Evolutionary conservation across 1,140 invertebrate genomes (phyloP), one percentile per base, ranked within the genome.

Genomic region (Portunus trituberculatus): DNA sequence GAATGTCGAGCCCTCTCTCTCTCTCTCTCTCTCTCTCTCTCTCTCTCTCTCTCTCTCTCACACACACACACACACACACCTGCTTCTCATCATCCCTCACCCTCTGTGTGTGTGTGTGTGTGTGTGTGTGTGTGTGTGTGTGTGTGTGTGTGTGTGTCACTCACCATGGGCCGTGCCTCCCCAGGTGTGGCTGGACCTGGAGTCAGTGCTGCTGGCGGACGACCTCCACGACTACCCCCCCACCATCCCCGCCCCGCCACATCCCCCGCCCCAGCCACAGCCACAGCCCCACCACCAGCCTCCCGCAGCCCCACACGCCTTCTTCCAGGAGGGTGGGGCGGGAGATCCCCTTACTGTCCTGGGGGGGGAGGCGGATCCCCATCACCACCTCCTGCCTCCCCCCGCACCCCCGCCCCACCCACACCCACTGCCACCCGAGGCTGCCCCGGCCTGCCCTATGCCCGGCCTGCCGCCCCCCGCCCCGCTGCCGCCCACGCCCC

Each of bases 171-270:
- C 46, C 32, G 4, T 7, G 8, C 8, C n/a, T 76, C 59, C 59
- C 28, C 94, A 94, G 94, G 94, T 91, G 89, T 94, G 94, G 94
- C 25, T 94, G 94, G 94, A 94, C 89, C 76, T 94, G 32, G 94
- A 94, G 94, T 94, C 94, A 4, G 94, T 94, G 39, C 76, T 94
- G n/a, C 89, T 94, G 28, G 89, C 67, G 6, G 45, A 83, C 31
- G 52, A 83, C 10, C 82, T 91, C 4, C 91, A 31, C 31, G 45
- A 29, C 31, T 92, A 86, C 25, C 82, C 52, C 59, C 94, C 0
- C 90, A 45, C 67, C 46, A 39, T 7, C 94, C 82, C 28, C 10
- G 82, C 29, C 94, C 31, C 91, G 28, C 87, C 14, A 20, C 46
- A 91, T 8, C 67, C n/a, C 67, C 0, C 89, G 0, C 84, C 16